Evolutionary conservation across 2,888 invertebrate genomes (phyloP).

Genomic region (Hemithea aestivaria): DNA sequence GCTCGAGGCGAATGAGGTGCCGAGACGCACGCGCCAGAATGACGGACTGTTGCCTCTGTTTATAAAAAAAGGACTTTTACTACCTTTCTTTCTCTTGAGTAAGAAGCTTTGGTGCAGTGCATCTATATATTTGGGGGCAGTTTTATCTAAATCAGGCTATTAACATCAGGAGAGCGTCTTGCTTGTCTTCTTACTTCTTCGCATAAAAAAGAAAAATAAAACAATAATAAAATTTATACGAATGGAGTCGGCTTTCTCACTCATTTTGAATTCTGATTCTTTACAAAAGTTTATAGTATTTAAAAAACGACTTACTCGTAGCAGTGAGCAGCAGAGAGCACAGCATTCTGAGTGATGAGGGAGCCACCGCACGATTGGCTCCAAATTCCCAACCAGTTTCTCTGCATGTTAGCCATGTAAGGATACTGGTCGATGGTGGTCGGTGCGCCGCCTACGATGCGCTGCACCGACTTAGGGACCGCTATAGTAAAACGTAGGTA

Average conservation of each 20-base stretch:
- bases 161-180: too few relatives aligned
- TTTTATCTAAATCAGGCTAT: too few relatives aligned
- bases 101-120: too few relatives aligned
- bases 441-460: conserved; percentile 48
- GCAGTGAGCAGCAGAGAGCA: conserved; percentile 57
- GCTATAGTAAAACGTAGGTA: conserved; percentile 32
- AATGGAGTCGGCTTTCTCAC: too few relatives aligned
- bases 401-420: conserved; percentile 53
- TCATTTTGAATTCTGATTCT: too few relatives aligned
- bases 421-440: conserved; percentile 45
- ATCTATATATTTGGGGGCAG: too few relatives aligned
- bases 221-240: too few relatives aligned
- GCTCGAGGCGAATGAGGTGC: conserved; percentile 27
- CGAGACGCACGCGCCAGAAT: conserved; percentile 44
- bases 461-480: conserved; percentile 34
- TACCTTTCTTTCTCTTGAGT: too few relatives aligned
- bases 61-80: not conserved
- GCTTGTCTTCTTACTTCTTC: too few relatives aligned
- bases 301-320: conserved; percentile 48
- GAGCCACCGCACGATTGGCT: conserved; percentile 51
- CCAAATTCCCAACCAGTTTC: conserved; percentile 28
- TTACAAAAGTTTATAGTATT: too few relatives aligned
- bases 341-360: conserved; percentile 34
- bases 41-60: conserved; percentile 38
- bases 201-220: too few relatives aligned